Evolutionary conservation across 2,797 vertebrate species (phyloP), one percentile per base, ranked within the genome.

Genomic region (Macropus fuliginosus): DNA sequence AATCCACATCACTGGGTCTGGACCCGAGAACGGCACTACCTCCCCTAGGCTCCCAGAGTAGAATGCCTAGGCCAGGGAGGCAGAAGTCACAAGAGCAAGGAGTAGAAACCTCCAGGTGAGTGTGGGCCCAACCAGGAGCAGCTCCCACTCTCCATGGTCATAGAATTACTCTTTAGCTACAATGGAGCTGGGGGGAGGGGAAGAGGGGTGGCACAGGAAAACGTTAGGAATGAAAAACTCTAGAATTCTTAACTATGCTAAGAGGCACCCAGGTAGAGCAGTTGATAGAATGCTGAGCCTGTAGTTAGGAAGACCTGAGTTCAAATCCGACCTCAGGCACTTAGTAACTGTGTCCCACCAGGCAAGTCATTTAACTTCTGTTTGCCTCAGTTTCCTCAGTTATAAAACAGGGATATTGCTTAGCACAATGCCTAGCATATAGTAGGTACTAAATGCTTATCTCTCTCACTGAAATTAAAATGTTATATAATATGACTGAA

Each of bases 1-100:
- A 95, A 92, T 54, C 97, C 97, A 8, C 90, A 94, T 10, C 97
- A 97, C 94, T 97, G 97, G 97, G 97, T 96, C 56, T 97, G 97
- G 97, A 93, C 95, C 28, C 92, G 92, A 56, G 95, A 0, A 1
- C 54, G 74, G 28, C 91, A 92, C 16, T 11, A 92, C 0, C 0
- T 90, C 28, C 66, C 91, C 56, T 96, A 96, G 92, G 24, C 54
- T 66, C 57, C 91, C 94, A 54, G 50, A 46, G 74, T 46, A 54
- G n/a, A 89, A 2, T 21, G 91, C 54, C 54, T 46, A 50, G 40
- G 40, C 40, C 74, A 87, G 40, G 54, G 31, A 55, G 91, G 91
- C 90, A 93, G 9, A 4, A 28, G n/a, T n/a, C 5, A 57, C 1
- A 14, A 81, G 74, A 28, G 8, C 6, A 0, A 56, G 54, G 57